Evolutionary conservation across 2,888 invertebrate species (phyloP).

Genomic region (Dicyrtomina minuta): DNA sequence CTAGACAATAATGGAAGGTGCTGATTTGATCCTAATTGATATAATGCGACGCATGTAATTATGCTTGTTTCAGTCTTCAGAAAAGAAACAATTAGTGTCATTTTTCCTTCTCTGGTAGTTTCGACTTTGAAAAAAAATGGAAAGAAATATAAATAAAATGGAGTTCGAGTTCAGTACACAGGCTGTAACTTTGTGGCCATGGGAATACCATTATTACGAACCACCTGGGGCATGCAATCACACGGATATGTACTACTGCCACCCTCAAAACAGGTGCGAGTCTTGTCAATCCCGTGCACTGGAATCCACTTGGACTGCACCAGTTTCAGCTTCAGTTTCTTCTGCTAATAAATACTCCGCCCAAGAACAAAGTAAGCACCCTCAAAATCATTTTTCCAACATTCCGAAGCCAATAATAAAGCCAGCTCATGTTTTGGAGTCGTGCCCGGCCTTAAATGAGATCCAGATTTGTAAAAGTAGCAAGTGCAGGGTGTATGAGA

Average conservation of each 20-base stretch:
- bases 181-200: conserved; percentile 8
- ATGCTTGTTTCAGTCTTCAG: too few species aligned
- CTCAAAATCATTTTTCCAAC: too few species aligned
- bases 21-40: too few species aligned
- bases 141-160: not conserved
- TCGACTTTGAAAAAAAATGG: too few species aligned
- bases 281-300: not conserved
- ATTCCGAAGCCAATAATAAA: too few species aligned
- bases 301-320: too few species aligned
- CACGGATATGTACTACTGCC: not conserved
- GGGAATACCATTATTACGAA: conserved; percentile 13
- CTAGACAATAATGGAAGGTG: too few species aligned
- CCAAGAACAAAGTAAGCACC: too few species aligned
- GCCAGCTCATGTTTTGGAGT: not conserved
- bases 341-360: not conserved
- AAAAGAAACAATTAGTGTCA: too few species aligned
- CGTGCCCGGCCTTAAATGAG: not conserved
- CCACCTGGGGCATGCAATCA: conserved; percentile 4
- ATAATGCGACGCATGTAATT: too few species aligned
- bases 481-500: not conserved
- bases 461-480: not conserved
- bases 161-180: conserved; percentile 12
- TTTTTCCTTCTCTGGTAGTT: too few species aligned
- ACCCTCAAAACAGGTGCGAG: not conserved
- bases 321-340: not conserved